Evolutionary conservation across 2,888 invertebrate species (phyloP), one percentile per base, ranked within the genome.

Genomic region (Folsomia manolachei): DNA sequence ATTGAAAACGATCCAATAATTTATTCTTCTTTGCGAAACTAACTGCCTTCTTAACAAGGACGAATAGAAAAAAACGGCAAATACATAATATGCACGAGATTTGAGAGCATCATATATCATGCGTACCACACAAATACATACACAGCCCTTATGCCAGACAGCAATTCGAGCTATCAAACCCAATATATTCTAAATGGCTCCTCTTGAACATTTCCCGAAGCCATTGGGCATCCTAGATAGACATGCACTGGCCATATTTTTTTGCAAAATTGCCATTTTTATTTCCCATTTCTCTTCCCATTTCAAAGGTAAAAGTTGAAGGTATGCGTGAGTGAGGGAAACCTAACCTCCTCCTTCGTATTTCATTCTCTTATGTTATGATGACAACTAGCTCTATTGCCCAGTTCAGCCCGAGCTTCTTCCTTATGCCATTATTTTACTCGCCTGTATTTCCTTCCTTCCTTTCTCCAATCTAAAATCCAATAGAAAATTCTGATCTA

Each of bases 1-100:
- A 75, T 75, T 75, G 75, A 75, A 75, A 74, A 75, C 69, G 72
- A 75, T 75, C 70, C 65, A 39, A 69, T 71, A 75, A 75, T 72
- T 75, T 75, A 75, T 75, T 71, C 67, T 24, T n/a, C 19, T 21
- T 64, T 26, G 4, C n/a, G n/a, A n/a, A n/a, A n/a, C n/a, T n/a
- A n/a, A n/a, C n/a, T n/a, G n/a, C n/a, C n/a, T n/a, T n/a, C n/a
- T n/a, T n/a, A n/a, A n/a, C n/a, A n/a, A n/a, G n/a, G n/a, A n/a
- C n/a, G n/a, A n/a, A n/a, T n/a, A n/a, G n/a, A n/a, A n/a, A n/a
- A n/a, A n/a, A n/a, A n/a, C n/a, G n/a, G n/a, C n/a, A n/a, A n/a
- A n/a, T n/a, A n/a, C n/a, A n/a, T n/a, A n/a, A n/a, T n/a, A n/a
- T n/a, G n/a, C n/a, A n/a, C n/a, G n/a, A n/a, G n/a, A n/a, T n/a